These are phyloP conservation scores for Actenoides lindsayi DNA, from an alignment of 2,113 vertebrate genomes.

Conservation along the genomic window DNA sequence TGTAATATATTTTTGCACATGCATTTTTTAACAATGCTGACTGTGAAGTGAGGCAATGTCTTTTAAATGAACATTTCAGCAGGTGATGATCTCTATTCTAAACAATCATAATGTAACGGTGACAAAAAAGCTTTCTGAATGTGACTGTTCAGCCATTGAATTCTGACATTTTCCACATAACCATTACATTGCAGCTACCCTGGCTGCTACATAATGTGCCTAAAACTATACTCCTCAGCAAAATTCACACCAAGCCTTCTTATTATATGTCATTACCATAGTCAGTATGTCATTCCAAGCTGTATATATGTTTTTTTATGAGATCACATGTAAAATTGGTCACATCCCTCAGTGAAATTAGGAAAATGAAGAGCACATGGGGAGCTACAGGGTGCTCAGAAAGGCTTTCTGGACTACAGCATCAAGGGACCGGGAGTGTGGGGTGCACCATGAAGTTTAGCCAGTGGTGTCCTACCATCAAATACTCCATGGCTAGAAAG, in stretches of 20 bases:
- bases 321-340: background rate
- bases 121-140: background rate
- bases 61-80: background rate
- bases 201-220: background rate
- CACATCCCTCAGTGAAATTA: background rate
- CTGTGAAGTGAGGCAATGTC: background rate
- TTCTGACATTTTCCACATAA: background rate
- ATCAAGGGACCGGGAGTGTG: background rate
- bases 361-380: background rate
- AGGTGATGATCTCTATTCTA: background rate
- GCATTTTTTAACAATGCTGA: background rate
- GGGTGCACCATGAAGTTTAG: background rate
- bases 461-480: background rate
- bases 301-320: background rate
- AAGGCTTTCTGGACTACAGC: background rate
- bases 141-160: background rate
- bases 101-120: background rate
- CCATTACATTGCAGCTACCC: background rate
- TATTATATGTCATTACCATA: background rate
- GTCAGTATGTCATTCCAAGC: background rate
- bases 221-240: background rate
- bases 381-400: background rate
- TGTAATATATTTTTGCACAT: background rate
- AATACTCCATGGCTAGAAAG: background rate
- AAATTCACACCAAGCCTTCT: background rate